phyloP scores from a whole-genome alignment of 2,888 invertebrate species.

The Diplazon laetatorius region DNA sequence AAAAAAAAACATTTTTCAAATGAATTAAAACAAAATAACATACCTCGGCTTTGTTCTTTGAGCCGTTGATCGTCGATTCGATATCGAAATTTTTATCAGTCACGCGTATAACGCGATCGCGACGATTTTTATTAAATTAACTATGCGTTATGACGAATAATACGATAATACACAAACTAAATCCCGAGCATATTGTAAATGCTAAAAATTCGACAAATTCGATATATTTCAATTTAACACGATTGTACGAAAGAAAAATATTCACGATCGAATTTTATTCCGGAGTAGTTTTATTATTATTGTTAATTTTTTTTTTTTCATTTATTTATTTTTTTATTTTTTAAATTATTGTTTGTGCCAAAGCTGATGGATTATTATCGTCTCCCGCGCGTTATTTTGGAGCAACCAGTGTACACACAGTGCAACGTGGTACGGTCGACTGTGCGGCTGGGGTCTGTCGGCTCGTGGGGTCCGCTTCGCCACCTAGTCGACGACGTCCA shows the following conservation, averaged over 20 bases:
- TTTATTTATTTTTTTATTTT: background rate
- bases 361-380: background rate
- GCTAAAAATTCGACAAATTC: no score
- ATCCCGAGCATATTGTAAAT: no score
- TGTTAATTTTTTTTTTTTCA: background rate
- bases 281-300: background rate
- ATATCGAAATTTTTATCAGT: no score
- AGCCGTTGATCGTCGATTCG: no score
- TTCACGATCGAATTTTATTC: background rate
- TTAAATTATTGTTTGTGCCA: no score
- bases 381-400: conserved; percentile 34
- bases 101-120: no score
- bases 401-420: conserved; percentile 39
- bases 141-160: no score
- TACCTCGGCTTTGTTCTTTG: conserved; percentile 23
- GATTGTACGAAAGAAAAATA: no score
- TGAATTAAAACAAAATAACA: conserved; percentile 19
- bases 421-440: conserved; percentile 60
- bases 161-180: no score
- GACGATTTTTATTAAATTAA: no score
- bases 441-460: conserved; percentile 45
- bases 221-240: no score
- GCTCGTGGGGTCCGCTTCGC: conserved; percentile 28
- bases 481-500: conserved; percentile 17
- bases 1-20: no score